A percentile compares a stretch with the other conserved stretches of the same genome.
These are phyloP conservation scores for Enhydra lutris DNA, from an alignment of 2,113 vertebrate species.

Conservation along the genomic window DNA sequence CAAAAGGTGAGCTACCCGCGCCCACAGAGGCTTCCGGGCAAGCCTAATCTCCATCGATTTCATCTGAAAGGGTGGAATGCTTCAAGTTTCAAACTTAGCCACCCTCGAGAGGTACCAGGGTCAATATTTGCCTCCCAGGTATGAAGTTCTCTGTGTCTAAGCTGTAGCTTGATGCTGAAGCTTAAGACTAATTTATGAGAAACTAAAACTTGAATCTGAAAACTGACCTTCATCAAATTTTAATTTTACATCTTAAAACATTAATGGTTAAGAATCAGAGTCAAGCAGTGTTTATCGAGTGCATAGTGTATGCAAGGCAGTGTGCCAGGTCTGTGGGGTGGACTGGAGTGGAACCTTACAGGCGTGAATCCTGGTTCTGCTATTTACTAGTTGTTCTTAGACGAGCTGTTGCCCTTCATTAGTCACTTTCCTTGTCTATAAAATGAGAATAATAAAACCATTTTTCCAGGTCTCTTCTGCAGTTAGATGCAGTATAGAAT, in stretches of 20 bases:
- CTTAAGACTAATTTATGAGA: neutral
- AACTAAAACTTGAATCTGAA: conserved; percentile 45
- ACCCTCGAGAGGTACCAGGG: neutral
- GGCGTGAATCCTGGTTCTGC: neutral
- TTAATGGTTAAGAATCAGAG: neutral
- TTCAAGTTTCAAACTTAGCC: neutral
- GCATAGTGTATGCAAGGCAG: accelerated
- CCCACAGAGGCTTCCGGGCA: neutral
- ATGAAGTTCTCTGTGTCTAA: neutral
- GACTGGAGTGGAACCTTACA: no score
- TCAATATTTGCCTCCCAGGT: conserved; percentile 58
- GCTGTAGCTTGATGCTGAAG: neutral
- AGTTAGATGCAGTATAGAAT: neutral
- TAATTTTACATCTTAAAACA: conserved; percentile 17
- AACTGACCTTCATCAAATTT: conserved; percentile 40
- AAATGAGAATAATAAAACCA: neutral
- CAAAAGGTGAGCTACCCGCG: accelerated
- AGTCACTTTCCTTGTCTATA: neutral
- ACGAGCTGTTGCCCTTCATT: neutral
- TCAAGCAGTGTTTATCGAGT: neutral
- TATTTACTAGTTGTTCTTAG: accelerated
- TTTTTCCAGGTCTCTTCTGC: neutral
- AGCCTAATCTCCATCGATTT: neutral
- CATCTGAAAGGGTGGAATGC: neutral
- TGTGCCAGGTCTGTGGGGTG: neutral